phyloP scores from a whole-genome alignment of 2,888 invertebrate species.

The Stenolophus ochropezus region DNA sequence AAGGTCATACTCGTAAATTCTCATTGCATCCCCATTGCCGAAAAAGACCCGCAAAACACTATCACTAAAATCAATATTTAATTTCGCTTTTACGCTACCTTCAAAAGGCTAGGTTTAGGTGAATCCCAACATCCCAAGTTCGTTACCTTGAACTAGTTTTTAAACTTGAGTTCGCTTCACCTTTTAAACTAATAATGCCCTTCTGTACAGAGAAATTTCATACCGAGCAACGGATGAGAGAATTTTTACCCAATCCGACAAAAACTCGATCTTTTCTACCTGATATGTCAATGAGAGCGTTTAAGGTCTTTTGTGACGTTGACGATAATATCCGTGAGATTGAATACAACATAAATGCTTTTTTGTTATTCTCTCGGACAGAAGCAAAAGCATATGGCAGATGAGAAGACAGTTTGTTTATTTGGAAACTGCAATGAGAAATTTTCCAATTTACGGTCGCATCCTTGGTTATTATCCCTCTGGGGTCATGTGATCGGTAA shows the following conservation, averaged over 20 bases:
- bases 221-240: neutral
- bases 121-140: conserved; percentile 23
- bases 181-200: conserved; percentile 40
- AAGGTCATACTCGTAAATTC: neutral
- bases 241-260: conserved; percentile 23
- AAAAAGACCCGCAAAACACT: neutral
- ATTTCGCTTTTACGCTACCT: conserved; percentile 26
- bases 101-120: conserved; percentile 28
- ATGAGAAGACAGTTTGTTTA: conserved; percentile 25
- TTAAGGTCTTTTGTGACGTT: conserved; percentile 18
- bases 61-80: conserved; percentile 12
- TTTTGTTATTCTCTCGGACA: conserved; percentile 4
- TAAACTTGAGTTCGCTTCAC: conserved; percentile 2
- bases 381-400: conserved; percentile 23
- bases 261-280: conserved; percentile 30
- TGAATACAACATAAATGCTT: conserved; percentile 12
- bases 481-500: conserved; percentile 23
- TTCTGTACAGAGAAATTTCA: conserved; percentile 39
- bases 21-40: too few species aligned
- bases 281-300: conserved; percentile 30
- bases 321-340: conserved; percentile 52
- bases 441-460: conserved; percentile 32
- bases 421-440: conserved; percentile 2
- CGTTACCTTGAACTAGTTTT: conserved; percentile 52
- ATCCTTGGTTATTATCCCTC: conserved; percentile 12